Conservation (phyloP, 2,888 invertebrate genomes). For the Chymomyza amoena region DNA sequence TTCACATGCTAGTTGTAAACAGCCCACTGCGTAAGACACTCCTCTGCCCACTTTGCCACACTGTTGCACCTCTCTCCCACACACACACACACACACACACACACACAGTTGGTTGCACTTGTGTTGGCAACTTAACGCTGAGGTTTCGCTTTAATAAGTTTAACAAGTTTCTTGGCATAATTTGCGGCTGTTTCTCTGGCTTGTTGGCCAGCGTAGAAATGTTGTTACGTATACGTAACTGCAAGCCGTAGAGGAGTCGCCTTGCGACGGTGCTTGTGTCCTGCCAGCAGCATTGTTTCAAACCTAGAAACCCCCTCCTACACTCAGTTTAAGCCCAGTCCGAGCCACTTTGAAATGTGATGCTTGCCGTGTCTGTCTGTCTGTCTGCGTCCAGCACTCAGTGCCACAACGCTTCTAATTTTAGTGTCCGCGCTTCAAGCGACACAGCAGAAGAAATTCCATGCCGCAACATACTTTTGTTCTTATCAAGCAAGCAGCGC, state of each 20-base stretch:
- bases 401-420: neutral
- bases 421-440: neutral
- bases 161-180: constrained; percentile 72
- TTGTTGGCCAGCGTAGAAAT: constrained; percentile 8
- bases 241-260: constrained; percentile 8
- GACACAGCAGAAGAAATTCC: constrained; percentile 44
- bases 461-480: constrained; percentile 57
- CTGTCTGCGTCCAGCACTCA: neutral
- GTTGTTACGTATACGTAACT: constrained; percentile 1
- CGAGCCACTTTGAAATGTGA: neutral
- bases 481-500: constrained; percentile 46
- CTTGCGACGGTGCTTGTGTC: neutral
- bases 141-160: constrained; percentile 73
- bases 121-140: constrained; percentile 64
- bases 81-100: too few species aligned
- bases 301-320: neutral
- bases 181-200: constrained; percentile 52
- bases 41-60: neutral
- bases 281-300: neutral
- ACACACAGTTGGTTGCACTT: constrained; percentile 15
- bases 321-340: neutral
- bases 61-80: neutral
- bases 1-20: constrained; percentile 20
- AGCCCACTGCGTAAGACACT: neutral
- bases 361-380: neutral